These are phyloP conservation scores for Drosophila sucinea DNA, from an alignment of 1,140 invertebrate species.

Conservation along the genomic window DNA sequence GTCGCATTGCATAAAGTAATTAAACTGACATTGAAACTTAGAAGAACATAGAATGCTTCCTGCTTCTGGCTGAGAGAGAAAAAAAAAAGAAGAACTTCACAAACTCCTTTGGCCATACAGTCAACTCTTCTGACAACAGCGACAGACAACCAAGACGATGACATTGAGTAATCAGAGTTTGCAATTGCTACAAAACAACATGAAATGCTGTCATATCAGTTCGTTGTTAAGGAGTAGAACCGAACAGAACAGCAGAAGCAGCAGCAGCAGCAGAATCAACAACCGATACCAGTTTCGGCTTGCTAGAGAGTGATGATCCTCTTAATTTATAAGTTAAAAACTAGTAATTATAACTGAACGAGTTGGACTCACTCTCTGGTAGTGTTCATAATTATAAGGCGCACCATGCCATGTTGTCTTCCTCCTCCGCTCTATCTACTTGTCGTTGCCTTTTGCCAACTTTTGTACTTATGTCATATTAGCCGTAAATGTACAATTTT, in stretches of 20 bases:
- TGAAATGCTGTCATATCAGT: constrained; percentile 78
- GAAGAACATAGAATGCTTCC: constrained; percentile 79
- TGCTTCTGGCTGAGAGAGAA: constrained; percentile 56
- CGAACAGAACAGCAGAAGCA: background rate
- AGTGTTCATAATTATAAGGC: constrained; percentile 75
- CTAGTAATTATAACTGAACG: constrained; percentile 79
- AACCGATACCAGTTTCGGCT: constrained; percentile 62
- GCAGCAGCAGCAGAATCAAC: background rate
- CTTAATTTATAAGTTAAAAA: constrained; percentile 82
- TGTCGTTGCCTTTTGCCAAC: constrained; percentile 74
- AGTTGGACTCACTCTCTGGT: constrained; percentile 34
- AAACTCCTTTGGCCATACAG: constrained; percentile 37
- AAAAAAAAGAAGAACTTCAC: constrained; percentile 33
- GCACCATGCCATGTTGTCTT: background rate
- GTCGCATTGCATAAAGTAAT: constrained; percentile 77
- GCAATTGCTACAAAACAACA: constrained; percentile 65
- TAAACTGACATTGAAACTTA: constrained; percentile 81
- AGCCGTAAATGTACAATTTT: constrained; percentile 76
- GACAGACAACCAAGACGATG: constrained; percentile 71
- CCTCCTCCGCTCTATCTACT: constrained; percentile 17
- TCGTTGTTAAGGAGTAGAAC: constrained; percentile 40
- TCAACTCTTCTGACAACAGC: constrained; percentile 37
- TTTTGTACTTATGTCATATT: constrained; percentile 81
- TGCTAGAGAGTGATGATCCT: constrained; percentile 70
- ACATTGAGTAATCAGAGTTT: constrained; percentile 80